phyloP scores from a whole-genome alignment of 2,888 invertebrate species.

The Liodrosophila aerea region DNA sequence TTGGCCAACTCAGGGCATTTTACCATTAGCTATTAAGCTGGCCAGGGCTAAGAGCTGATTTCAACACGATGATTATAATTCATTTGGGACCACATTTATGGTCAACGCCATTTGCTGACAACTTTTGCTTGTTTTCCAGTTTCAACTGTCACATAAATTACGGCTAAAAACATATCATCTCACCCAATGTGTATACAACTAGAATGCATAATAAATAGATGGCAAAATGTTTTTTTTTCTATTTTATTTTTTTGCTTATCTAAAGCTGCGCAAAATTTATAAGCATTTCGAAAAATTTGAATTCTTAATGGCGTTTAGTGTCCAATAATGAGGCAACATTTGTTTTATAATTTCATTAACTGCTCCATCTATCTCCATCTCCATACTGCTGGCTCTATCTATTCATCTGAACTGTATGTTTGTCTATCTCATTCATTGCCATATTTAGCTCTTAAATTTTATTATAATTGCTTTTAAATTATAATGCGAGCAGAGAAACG shows the following conservation, averaged over 20 bases:
- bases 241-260: slow-evolving; percentile 1
- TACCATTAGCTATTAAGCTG: slow-evolving; percentile 8
- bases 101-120: slow-evolving; percentile 68
- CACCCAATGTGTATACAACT: not conserved
- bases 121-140: slow-evolving; percentile 72
- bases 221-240: slow-evolving; percentile 35
- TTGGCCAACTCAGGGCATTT: not conserved
- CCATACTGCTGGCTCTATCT: not conserved
- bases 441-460: slow-evolving; percentile 55
- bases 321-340: slow-evolving; percentile 77
- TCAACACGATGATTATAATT: slow-evolving; percentile 46
- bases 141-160: slow-evolving; percentile 73
- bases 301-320: slow-evolving; percentile 75
- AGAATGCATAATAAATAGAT: slow-evolving; percentile 37
- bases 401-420: not conserved
- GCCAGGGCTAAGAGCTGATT: slow-evolving; percentile 31
- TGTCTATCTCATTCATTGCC: slow-evolving; percentile 11
- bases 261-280: slow-evolving; percentile 45
- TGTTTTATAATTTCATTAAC: slow-evolving; percentile 77
- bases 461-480: slow-evolving; percentile 73
- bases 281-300: slow-evolving; percentile 62
- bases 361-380: slow-evolving; percentile 48
- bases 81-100: slow-evolving; percentile 58
- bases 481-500: slow-evolving; percentile 63
- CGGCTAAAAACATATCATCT: slow-evolving; percentile 41